phyloP scores from a whole-genome alignment of 2,888 invertebrate genomes.

The Amphipyra berbera region DNA sequence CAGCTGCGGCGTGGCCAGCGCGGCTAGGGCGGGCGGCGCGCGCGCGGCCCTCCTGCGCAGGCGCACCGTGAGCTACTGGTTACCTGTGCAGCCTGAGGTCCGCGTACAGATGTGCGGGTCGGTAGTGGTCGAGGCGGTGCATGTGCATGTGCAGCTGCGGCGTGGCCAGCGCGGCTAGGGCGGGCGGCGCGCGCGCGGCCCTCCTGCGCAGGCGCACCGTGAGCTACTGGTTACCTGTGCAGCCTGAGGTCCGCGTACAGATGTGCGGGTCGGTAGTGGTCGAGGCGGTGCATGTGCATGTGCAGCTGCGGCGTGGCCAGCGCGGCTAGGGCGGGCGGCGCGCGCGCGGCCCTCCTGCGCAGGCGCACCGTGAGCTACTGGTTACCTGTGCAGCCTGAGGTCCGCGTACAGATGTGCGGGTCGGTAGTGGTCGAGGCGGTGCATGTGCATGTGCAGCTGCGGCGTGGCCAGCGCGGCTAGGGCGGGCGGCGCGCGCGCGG shows the following conservation, averaged over 20 bases:
- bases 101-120: background rate
- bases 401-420: background rate
- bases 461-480: background rate
- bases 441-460: background rate
- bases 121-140: constrained; percentile 1
- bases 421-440: constrained; percentile 1
- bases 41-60: no score
- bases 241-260: background rate
- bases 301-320: background rate
- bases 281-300: background rate
- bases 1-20: constrained; percentile 1
- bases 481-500: no score
- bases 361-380: no score
- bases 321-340: no score
- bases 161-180: background rate
- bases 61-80: no score
- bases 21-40: no score
- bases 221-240: background rate
- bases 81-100: background rate
- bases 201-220: no score
- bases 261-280: background rate
- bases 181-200: no score
- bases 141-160: background rate
- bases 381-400: background rate
- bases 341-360: no score